Evolutionary conservation across 1,140 invertebrate genomes (phyloP).

Genomic region (Hermetia illucens): DNA sequence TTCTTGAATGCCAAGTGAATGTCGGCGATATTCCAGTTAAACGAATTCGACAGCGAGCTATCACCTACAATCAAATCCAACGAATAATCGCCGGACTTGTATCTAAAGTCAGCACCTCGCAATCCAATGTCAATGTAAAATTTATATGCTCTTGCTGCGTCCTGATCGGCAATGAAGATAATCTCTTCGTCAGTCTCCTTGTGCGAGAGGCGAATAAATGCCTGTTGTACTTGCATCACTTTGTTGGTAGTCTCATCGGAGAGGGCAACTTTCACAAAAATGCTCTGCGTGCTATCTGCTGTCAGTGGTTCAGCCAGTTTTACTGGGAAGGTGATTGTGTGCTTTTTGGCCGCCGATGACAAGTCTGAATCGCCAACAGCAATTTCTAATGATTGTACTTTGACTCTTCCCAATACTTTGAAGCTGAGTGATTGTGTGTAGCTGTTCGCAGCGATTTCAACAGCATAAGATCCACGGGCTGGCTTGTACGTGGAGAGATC

Average conservation of each 20-base stretch:
- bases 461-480: conserved; percentile 68
- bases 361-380: conserved; percentile 85
- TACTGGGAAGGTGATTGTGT: conserved; percentile 56
- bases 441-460: conserved; percentile 56
- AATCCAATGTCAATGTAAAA: conserved; percentile 74
- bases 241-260: conserved; percentile 53
- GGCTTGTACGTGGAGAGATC: conserved; percentile 69
- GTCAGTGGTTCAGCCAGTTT: conserved; percentile 53
- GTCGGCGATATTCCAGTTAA: conserved; percentile 71
- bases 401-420: conserved; percentile 57
- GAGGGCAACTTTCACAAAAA: conserved; percentile 69
- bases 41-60: conserved; percentile 74
- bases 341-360: conserved; percentile 61
- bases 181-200: conserved; percentile 61
- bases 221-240: conserved; percentile 67
- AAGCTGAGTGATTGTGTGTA: conserved; percentile 53
- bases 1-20: conserved; percentile 58
- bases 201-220: conserved; percentile 70
- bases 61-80: conserved; percentile 84
- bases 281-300: conserved; percentile 79
- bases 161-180: conserved; percentile 86
- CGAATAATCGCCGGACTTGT: conserved; percentile 63
- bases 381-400: conserved; percentile 66
- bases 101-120: conserved; percentile 66
- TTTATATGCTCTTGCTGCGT: conserved; percentile 68